Evolutionary conservation across 2,888 invertebrate genomes (phyloP).

Genomic region (Branchipolynoe longqiensis): DNA sequence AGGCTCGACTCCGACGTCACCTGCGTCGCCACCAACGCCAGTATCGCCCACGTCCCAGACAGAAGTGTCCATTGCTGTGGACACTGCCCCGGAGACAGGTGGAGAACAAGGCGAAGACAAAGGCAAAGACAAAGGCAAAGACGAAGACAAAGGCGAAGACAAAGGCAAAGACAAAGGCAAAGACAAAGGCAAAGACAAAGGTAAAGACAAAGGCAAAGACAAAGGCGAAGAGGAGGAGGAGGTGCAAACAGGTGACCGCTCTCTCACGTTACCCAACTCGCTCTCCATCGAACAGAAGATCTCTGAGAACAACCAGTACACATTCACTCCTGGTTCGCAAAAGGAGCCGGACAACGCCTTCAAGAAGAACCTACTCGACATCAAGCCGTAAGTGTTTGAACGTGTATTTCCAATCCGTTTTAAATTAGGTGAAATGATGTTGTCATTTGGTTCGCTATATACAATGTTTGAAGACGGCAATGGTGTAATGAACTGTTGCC

Average conservation of each 20-base stretch:
- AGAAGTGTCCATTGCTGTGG: conserved; percentile 37
- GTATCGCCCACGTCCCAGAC: conserved; percentile 41
- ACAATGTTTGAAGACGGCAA: too few species aligned
- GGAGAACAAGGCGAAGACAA: background rate
- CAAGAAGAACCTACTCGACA: conserved; percentile 78
- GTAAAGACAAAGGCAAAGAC: too few species aligned
- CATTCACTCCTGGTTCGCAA: conserved; percentile 74
- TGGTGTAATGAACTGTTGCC: too few species aligned
- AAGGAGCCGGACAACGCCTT: conserved; percentile 66
- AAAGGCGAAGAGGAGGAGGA: too few species aligned
- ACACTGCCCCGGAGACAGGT: conserved; percentile 51
- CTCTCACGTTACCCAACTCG: background rate
- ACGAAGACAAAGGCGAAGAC: background rate
- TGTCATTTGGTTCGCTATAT: too few species aligned
- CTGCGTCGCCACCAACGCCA: conserved; percentile 32
- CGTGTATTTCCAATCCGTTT: too few species aligned
- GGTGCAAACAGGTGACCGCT: background rate
- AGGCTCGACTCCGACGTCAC: conserved; percentile 25
- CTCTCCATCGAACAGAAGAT: conserved; percentile 79
- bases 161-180: background rate
- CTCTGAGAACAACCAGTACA: conserved; percentile 75
- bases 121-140: background rate
- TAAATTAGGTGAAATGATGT: too few species aligned
- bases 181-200: too few species aligned
- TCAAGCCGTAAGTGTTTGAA: conserved; percentile 82